phyloP scores from a whole-genome alignment of 2,797 vertebrate genomes.

The Dicrostonyx torquatus region DNA sequence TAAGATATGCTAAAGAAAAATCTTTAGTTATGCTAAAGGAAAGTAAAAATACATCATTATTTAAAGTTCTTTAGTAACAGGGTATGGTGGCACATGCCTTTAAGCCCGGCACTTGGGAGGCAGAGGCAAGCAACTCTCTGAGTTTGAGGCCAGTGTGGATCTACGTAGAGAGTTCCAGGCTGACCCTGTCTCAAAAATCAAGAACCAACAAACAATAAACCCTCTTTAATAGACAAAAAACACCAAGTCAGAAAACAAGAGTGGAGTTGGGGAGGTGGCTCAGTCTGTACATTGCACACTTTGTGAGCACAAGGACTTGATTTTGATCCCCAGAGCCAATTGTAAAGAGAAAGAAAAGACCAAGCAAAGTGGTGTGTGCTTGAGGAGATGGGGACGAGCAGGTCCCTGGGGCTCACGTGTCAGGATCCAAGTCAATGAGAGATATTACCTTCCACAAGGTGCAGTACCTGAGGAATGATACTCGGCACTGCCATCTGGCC shows the following conservation, averaged over 20 bases:
- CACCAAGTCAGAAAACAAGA: background rate
- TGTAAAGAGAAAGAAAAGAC: background rate
- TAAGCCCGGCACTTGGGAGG: background rate
- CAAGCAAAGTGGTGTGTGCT: too few species aligned
- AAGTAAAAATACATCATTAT: background rate
- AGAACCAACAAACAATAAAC: background rate
- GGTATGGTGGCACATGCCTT: background rate
- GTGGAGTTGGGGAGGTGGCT: background rate
- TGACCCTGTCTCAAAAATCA: background rate
- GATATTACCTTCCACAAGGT: background rate
- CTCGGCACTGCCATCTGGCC: background rate
- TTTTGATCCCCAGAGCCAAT: background rate
- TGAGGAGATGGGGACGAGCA: background rate
- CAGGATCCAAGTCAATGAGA: background rate
- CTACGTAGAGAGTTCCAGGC: background rate
- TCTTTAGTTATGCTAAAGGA: background rate
- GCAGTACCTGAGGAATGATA: background rate
- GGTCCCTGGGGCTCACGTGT: background rate
- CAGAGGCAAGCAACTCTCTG: background rate
- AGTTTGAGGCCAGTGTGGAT: background rate
- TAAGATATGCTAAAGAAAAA: background rate
- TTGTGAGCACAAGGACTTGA: background rate
- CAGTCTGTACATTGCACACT: background rate
- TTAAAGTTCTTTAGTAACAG: background rate
- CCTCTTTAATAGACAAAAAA: background rate